Evolutionary conservation across 2,797 vertebrate genomes (phyloP), one percentile per base, ranked within the genome.

Genomic region (Molossus molossus): DNA sequence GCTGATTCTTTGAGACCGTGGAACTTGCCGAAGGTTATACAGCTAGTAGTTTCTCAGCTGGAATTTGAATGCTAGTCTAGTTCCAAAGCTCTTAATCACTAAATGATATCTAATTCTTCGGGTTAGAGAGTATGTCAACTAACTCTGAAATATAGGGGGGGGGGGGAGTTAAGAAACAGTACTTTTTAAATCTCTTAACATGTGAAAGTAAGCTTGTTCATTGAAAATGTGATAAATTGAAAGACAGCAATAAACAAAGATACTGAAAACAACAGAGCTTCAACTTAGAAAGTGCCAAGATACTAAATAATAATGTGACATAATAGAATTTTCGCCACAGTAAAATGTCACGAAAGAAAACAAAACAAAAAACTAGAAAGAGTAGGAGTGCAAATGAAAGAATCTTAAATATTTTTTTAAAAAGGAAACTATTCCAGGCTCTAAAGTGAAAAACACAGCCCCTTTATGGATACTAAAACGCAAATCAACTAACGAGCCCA

Each of bases 121-220:
- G 37, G 27, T 83, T 84, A 80, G 53, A 75, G 9, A 80, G 13
- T 25, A 67, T 65, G 55, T 7, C 12, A 57, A 14, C 23, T 37
- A 33, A 58, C 88, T 96, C 21, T 73, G 92, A 90, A 69, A 33
- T 65, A 79, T 3, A 50, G 33, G 64, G 23, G 23, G 53, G 21
- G 77, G 33, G 33, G 80, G 40, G 77, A 64, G 7, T 82, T 77
- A 58, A 79, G 50, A 84, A 75, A 91, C 12, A 91, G 29, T 72
- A 76, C 17, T 73, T 90, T 37, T 27, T 48, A 95, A 95, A 84
- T 69, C 13, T 89, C 53, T 88, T 86, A 57, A 5, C 45, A 75
- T 64, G 5, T 84, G 50, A 86, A 83, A 96, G 25, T 48, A 65
- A 60, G 57, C 37, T 92, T 92, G 17, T 45, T 89, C 53, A 64